phyloP scores from a whole-genome alignment of 1,140 invertebrate genomes.

The Lordiphosa clarofinis region DNA sequence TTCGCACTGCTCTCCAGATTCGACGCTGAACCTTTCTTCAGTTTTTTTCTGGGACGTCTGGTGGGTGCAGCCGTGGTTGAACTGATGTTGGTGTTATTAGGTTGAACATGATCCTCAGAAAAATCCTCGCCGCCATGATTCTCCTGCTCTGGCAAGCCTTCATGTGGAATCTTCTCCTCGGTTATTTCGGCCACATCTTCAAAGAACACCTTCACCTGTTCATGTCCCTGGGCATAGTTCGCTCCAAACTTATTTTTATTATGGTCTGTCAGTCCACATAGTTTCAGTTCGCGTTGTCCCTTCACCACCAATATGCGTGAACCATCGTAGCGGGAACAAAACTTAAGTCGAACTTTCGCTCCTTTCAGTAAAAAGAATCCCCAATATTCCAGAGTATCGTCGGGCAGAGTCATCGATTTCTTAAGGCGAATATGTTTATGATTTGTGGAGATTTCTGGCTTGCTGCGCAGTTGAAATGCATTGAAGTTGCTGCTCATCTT shows the following conservation, averaged over 20 bases:
- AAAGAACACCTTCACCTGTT: slow-evolving; percentile 85
- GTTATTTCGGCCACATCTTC: slow-evolving; percentile 82
- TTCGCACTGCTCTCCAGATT: neutral
- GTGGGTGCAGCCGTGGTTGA: slow-evolving; percentile 2
- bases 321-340: slow-evolving; percentile 89
- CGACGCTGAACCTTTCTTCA: slow-evolving; percentile 57
- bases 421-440: slow-evolving; percentile 88
- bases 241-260: slow-evolving; percentile 83
- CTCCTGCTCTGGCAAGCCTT: slow-evolving; percentile 58
- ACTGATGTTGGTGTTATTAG: neutral
- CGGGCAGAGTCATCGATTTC: slow-evolving; percentile 90
- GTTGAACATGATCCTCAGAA: slow-evolving; percentile 24
- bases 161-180: slow-evolving; percentile 31
- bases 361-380: slow-evolving; percentile 91
- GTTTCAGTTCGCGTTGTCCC: slow-evolving; percentile 87
- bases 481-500: slow-evolving; percentile 88
- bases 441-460: slow-evolving; percentile 85
- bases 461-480: slow-evolving; percentile 88
- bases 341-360: slow-evolving; percentile 86
- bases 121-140: slow-evolving; percentile 79
- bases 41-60: slow-evolving; percentile 45
- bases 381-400: slow-evolving; percentile 93
- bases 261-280: slow-evolving; percentile 87
- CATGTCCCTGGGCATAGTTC: slow-evolving; percentile 82
- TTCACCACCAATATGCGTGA: slow-evolving; percentile 89